Conservation (phyloP, 2,888 invertebrate species). For the Marronus borbonicus region DNA sequence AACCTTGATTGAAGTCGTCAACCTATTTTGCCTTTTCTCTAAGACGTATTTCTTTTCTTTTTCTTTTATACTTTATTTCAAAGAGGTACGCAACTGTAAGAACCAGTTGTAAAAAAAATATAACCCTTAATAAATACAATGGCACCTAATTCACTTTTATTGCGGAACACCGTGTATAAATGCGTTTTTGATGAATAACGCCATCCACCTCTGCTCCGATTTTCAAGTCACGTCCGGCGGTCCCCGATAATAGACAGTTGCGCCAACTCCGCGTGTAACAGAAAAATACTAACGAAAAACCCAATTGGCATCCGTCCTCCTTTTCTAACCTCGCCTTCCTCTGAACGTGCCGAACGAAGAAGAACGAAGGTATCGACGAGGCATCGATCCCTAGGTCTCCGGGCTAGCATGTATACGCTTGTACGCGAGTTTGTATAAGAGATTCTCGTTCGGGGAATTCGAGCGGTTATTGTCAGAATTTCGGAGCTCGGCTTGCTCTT, state of each 20-base stretch:
- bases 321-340: conserved; percentile 1
- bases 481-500: conserved; percentile 62
- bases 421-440: conserved; percentile 68
- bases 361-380: conserved; percentile 54
- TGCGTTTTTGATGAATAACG: conserved; percentile 70
- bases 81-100: no score
- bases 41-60: no score
- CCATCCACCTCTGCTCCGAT: conserved; percentile 65
- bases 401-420: conserved; percentile 64
- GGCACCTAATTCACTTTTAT: conserved; percentile 66
- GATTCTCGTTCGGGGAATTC: conserved; percentile 70
- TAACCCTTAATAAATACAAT: background rate
- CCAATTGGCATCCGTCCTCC: conserved; percentile 32
- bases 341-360: conserved; percentile 52
- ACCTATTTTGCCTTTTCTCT: no score
- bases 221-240: conserved; percentile 68
- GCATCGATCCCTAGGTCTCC: conserved; percentile 57
- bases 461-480: conserved; percentile 69
- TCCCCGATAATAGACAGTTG: conserved; percentile 69
- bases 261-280: conserved; percentile 64
- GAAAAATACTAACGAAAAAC: conserved; percentile 60
- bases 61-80: no score
- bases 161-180: conserved; percentile 68
- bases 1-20: no score
- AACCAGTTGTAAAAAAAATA: no score